Base-by-base conservation (phyloP, 2,797 vertebrate species). In the Diglossa cyanea region DNA sequence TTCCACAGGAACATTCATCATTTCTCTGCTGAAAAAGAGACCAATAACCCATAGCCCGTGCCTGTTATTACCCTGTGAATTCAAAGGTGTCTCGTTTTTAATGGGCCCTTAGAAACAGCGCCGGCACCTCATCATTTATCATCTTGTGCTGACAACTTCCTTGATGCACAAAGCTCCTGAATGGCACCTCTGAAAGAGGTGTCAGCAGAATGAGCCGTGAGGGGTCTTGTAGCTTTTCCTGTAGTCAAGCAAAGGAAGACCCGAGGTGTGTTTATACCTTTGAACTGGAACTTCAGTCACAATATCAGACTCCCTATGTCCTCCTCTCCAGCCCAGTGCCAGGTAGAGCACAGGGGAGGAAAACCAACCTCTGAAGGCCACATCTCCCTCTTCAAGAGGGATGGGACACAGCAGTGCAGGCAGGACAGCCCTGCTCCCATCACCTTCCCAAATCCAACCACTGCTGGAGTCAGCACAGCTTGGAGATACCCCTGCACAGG, bases 71-170 rank as follows among this genome's bases (percentile, higher is more conserved):
- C 57, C 91, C 75, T 0, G 44, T 31, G 75, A 93, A 95, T 96
- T 96, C 96, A 97, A 97, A 97, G 96, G 92, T 83, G 89, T 89
- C 87, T 97, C 35, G 1, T 81, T 89, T 96, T 96, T 95, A 97
- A 96, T 91, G 91, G 91, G 65, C 89, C 96, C 95, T 96, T 84
- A 95, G 93, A 96, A 92, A 82, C 42, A 93, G 72, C 2, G 23
- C 92, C 50, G 35, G 74, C 86, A 76, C 86, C 91, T 95, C 90
- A 40, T 57, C 94, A 47, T 96, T 96, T 90, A 93, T 96, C 96
- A 95, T 94, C 93, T 67, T 1, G 26, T 4, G 17, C 53, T 83
- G 90, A 75, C 96, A 83, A 79, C 94, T 91, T 44, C 90, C 93
- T 86, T 47, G 74, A 83, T 89, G 94, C 61, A 81, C 72, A 75